Evolutionary conservation across 2,888 invertebrate genomes (phyloP), one percentile per base, ranked within the genome.

Genomic region (Yponomeuta plumbellus): DNA sequence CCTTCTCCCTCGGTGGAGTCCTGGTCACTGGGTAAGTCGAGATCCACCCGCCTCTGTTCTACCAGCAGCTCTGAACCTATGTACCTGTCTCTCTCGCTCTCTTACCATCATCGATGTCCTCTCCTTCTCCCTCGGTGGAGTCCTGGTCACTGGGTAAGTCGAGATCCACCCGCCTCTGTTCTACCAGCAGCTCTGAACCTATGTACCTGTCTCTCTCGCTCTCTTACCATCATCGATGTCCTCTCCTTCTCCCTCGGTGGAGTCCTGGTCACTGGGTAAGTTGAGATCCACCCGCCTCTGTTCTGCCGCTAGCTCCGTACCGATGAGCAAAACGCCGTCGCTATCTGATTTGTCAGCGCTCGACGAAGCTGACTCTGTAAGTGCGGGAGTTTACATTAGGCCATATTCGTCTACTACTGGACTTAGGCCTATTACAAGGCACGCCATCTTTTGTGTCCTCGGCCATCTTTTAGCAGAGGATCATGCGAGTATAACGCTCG

Each of bases 1-100:
- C 95, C 95, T 75, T 96, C 96, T 0, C 96, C 96, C 68, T 95
- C 96, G 0, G 96, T 96, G n/a, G n/a, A n/a, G 34, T 97, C 96
- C 76, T 34, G 96, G 86, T 96, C 96, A 11, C 96, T 91, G 0
- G 91, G 90, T 67, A 92, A 69, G 57, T 84, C 80, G 65, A 91
- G 83, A 58, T 86, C 85, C 21, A 92, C 86, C 11, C 81, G 86
- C 11, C 84, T 79, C 26, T 84, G 85, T 11, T 81, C 81, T 26
- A 86, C 77, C 67, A 80, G 80, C 66, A 96, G 81, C 79, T 95
- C 95, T 66, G 93, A 93, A 8, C 96, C 96, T 74, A 96, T 95
- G 70, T 26, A 26, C 5, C 26, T 26, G 4, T n/a, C 23, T 26
- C 3, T 26, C 2, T 26, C 23, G 23, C 34, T 21, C 6, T 63